These are phyloP conservation scores for Phortica okadai DNA, from an alignment of 2,888 invertebrate genomes.

Conservation along the genomic window DNA sequence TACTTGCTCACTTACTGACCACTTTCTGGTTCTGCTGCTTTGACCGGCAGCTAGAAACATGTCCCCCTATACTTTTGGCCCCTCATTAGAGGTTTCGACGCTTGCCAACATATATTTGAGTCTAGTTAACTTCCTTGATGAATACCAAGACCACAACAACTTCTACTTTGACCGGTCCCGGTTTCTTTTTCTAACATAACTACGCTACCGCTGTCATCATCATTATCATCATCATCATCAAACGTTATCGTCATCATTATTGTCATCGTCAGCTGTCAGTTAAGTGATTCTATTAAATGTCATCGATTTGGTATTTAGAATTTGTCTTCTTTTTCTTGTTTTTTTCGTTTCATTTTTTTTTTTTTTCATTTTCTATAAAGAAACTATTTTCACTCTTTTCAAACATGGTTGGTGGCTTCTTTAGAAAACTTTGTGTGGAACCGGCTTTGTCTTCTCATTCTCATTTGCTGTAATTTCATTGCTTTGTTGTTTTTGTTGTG, in stretches of 20 bases:
- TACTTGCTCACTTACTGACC: conserved; percentile 16
- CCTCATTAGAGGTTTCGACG: conserved; percentile 14
- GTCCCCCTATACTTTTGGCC: not conserved
- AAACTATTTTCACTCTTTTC: conserved; percentile 1
- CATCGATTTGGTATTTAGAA: conserved; percentile 58
- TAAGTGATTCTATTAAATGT: conserved; percentile 46
- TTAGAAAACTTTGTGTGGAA: not conserved
- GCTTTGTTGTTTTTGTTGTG: conserved; percentile 7
- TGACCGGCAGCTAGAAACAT: conserved; percentile 29
- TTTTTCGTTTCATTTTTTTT: not conserved
- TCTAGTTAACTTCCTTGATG: conserved; percentile 43
- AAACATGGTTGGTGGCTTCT: conserved; percentile 7
- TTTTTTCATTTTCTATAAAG: not conserved
- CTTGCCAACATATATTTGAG: conserved; percentile 38
- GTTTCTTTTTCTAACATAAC: not conserved
- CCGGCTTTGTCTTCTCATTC: conserved; percentile 38
- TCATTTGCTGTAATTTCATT: conserved; percentile 1
- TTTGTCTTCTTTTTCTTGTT: conserved; percentile 14
- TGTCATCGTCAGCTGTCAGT: conserved; percentile 28
- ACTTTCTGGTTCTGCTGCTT: conserved; percentile 10
- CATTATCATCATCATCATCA: not conserved
- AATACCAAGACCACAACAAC: not conserved
- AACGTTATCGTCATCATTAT: not conserved
- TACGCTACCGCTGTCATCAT: not conserved
- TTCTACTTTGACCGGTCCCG: not conserved